Conservation (phyloP, 1,140 invertebrate species). For the Agrypnia vestita region DNA sequence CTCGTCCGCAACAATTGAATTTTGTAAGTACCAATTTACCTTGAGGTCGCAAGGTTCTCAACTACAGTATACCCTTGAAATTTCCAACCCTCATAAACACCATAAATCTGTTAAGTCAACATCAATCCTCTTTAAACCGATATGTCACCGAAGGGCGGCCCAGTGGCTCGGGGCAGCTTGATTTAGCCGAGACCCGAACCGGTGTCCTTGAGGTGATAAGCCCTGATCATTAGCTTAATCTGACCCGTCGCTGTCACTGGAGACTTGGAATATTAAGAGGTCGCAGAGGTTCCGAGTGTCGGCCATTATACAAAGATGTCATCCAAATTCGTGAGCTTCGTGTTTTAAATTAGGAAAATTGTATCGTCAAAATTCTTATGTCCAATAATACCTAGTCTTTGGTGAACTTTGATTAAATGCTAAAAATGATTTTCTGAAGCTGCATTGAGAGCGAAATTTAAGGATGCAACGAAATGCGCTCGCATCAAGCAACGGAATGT, state of each 20-base stretch:
- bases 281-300: background rate
- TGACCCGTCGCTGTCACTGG: background rate
- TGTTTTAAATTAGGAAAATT: too few relatives aligned
- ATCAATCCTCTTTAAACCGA: constrained; percentile 33
- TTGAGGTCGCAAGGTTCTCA: too few relatives aligned
- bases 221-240: constrained; percentile 15
- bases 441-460: too few relatives aligned
- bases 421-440: too few relatives aligned
- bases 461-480: too few relatives aligned
- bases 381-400: too few relatives aligned
- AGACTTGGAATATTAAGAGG: constrained; percentile 7
- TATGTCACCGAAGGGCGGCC: background rate
- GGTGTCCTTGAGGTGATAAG: constrained; percentile 16
- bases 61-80: background rate
- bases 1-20: too few relatives aligned
- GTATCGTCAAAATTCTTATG: too few relatives aligned
- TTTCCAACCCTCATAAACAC: constrained; percentile 11
- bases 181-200: constrained; percentile 18
- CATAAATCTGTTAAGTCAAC: constrained; percentile 8
- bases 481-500: too few relatives aligned
- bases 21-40: background rate
- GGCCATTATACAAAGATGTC: background rate
- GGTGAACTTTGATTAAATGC: too few relatives aligned
- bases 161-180: background rate
- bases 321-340: background rate